Evolutionary conservation across 2,888 invertebrate genomes (phyloP).

Genomic region (Hermaeophaga mercurialis): DNA sequence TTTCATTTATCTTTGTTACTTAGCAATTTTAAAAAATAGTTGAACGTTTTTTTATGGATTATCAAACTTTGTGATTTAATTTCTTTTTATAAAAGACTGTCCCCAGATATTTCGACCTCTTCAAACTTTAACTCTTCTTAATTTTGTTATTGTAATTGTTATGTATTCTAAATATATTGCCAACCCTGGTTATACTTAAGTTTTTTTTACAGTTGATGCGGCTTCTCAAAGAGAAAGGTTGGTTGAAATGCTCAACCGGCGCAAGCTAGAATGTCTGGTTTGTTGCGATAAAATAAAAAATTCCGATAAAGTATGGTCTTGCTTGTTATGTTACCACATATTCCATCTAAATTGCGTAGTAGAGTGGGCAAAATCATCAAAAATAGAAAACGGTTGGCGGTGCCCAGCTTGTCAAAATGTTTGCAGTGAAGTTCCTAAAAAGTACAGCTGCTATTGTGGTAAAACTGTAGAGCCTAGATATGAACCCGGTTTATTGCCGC

Average conservation of each 20-base stretch:
- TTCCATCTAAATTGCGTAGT: slow-evolving; percentile 89
- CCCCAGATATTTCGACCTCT: no score
- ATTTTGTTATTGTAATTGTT: no score
- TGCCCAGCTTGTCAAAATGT: slow-evolving; percentile 96
- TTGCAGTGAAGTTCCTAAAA: slow-evolving; percentile 71
- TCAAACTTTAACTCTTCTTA: no score
- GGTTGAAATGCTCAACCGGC: slow-evolving; percentile 80
- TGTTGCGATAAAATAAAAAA: slow-evolving; percentile 88
- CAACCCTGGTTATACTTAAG: no score
- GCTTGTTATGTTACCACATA: slow-evolving; percentile 89
- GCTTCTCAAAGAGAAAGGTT: slow-evolving; percentile 84
- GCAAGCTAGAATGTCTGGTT: slow-evolving; percentile 89
- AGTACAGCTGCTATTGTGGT: slow-evolving; percentile 92
- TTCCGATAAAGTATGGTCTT: slow-evolving; percentile 87
- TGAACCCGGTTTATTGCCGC: slow-evolving; percentile 79
- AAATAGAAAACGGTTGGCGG: slow-evolving; percentile 82
- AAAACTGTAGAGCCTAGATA: slow-evolving; percentile 74
- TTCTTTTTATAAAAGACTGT: no score
- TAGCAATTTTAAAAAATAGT: no score
- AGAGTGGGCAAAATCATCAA: slow-evolving; percentile 89
- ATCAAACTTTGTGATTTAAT: no score
- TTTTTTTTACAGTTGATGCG: slow-evolving; percentile 57
- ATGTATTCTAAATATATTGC: no score
- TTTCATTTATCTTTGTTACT: no score
- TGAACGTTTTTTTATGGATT: no score